Percentiles rank a stretch among this genome's conserved stretches.
These are phyloP conservation scores for Lacerta agilis DNA, from an alignment of 2,797 vertebrate genomes.

Conservation along the genomic window DNA sequence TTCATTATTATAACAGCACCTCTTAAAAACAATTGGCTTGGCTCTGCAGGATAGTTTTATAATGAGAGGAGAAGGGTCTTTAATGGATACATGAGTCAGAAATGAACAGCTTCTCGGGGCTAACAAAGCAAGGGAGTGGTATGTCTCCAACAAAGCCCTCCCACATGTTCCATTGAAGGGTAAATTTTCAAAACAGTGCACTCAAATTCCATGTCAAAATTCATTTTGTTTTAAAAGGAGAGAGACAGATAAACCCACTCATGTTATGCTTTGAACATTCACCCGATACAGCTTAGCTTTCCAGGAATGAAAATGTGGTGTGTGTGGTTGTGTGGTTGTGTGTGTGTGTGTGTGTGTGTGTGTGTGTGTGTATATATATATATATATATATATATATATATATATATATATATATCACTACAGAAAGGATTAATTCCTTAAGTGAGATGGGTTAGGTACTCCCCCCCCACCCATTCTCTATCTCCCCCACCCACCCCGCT, in stretches of 20 bases:
- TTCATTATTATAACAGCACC: constrained; percentile 63
- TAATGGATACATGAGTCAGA: background rate
- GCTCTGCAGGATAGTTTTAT: constrained; percentile 52
- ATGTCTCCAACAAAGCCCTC: constrained; percentile 22
- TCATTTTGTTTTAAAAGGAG: background rate
- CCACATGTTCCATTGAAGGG: constrained; percentile 3
- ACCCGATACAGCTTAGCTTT: constrained; percentile 20
- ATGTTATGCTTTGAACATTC: constrained; percentile 8
- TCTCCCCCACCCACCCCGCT: constrained; percentile 7
- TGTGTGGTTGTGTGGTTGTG: background rate
- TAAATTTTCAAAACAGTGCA: background rate
- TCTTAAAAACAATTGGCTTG: constrained; percentile 66
- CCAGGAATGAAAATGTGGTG: constrained; percentile 20
- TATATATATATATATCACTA: background rate
- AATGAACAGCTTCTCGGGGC: constrained; percentile 15
- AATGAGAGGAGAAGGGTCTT: background rate
- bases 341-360: background rate
- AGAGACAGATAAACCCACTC: background rate
- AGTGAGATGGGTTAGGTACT: constrained; percentile 40
- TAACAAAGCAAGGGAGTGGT: constrained; percentile 11
- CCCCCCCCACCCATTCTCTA: constrained; percentile 26
- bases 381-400: too few species aligned
- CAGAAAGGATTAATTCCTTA: constrained; percentile 47
- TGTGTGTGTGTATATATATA: background rate
- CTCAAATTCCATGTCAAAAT: constrained; percentile 14